Evolutionary conservation across 2,113 vertebrate species (phyloP).

Genomic region (Helogale parvula): DNA sequence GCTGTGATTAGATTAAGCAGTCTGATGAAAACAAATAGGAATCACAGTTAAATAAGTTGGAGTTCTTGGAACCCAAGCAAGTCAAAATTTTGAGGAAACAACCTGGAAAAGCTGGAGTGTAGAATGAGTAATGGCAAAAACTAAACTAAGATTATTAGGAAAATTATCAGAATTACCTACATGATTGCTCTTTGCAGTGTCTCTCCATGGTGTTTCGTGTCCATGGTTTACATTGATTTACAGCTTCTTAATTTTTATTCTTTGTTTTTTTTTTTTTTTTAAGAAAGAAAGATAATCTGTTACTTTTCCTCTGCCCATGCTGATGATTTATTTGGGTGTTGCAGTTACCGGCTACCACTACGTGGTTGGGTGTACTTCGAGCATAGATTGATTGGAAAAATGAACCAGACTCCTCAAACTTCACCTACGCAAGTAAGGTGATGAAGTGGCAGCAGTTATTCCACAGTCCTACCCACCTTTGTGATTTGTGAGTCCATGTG

Average conservation of each 20-base stretch:
- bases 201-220: not conserved
- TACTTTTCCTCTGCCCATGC: not conserved
- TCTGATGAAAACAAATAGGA: not conserved
- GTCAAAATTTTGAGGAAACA: constrained; percentile 27
- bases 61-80: not conserved
- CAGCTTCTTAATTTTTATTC: not conserved
- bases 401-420: not conserved
- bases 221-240: not conserved
- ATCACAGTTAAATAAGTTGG: not conserved
- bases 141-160: not conserved
- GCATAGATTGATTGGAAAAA: not conserved
- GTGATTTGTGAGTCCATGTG: not conserved
- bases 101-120: not conserved
- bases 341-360: rapidly evolving
- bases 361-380: not conserved
- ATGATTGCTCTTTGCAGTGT: not conserved
- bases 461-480: not conserved
- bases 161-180: not conserved
- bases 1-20: not conserved
- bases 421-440: rapidly evolving
- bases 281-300: not conserved
- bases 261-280: not conserved
- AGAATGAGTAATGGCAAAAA: not conserved
- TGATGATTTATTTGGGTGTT: not conserved
- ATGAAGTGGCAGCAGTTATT: not conserved